A percentile compares a stretch with the other conserved stretches of the same genome.
Conservation (phyloP, 2,888 invertebrate genomes). For the Cryptocephalus primarius region DNA sequence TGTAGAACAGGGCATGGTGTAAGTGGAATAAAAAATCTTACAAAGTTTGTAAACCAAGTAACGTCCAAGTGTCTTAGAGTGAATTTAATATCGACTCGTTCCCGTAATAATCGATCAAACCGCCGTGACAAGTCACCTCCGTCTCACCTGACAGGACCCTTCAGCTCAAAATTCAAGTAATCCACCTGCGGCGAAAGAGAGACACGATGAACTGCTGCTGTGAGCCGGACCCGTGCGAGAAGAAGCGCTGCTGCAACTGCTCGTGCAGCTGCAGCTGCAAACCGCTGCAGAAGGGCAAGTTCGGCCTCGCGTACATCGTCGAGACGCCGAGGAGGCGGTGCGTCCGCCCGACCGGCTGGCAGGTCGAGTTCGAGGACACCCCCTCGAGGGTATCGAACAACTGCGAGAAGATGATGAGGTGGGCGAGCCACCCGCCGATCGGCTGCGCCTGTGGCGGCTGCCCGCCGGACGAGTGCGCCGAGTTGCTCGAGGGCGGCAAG, state of each 20-base stretch:
- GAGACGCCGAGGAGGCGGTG: conserved; percentile 24
- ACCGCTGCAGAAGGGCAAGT: conserved; percentile 23
- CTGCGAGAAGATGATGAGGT: conserved; percentile 28
- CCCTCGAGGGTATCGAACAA: conserved; percentile 27
- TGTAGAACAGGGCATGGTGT: too few species aligned
- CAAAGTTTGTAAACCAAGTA: too few species aligned
- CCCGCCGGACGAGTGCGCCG: background rate
- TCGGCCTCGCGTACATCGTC: conserved; percentile 30
- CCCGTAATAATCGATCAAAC: too few species aligned
- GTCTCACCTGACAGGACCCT: too few species aligned
- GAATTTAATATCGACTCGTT: too few species aligned
- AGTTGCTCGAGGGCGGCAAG: background rate
- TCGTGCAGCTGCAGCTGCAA: conserved; percentile 4
- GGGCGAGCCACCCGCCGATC: conserved; percentile 29
- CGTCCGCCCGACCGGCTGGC: conserved; percentile 31
- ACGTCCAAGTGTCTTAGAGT: too few species aligned
- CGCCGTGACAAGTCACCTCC: too few species aligned
- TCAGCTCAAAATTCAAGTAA: too few species aligned
- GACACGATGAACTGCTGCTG: too few species aligned
- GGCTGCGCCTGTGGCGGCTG: conserved; percentile 3
- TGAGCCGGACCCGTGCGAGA: too few species aligned
- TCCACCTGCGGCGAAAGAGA: too few species aligned
- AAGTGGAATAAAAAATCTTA: too few species aligned
- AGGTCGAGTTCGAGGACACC: conserved; percentile 31
- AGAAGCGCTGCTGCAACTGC: background rate